phyloP scores from a whole-genome alignment of 2,888 invertebrate species.

The Nebria salina region DNA sequence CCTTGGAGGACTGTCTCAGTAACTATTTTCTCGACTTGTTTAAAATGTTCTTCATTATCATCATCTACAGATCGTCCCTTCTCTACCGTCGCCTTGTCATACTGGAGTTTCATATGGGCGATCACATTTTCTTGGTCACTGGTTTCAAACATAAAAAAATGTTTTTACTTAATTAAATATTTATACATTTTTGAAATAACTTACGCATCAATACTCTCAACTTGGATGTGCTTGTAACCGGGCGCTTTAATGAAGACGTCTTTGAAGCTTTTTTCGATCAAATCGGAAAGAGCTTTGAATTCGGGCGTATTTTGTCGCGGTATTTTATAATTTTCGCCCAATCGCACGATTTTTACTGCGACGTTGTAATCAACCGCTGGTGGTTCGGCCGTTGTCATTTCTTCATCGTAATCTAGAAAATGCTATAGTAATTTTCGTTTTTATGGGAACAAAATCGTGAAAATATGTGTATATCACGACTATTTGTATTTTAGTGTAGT shows the following conservation, averaged over 20 bases:
- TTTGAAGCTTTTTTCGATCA: slow-evolving; percentile 72
- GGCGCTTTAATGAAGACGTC: slow-evolving; percentile 70
- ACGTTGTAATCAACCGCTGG: slow-evolving; percentile 76
- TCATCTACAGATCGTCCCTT: slow-evolving; percentile 65
- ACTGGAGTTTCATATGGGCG: slow-evolving; percentile 78
- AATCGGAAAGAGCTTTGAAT: slow-evolving; percentile 75
- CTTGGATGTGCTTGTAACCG: slow-evolving; percentile 76
- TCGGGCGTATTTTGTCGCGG: slow-evolving; percentile 79
- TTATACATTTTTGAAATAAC: slow-evolving; percentile 53
- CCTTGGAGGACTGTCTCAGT: slow-evolving; percentile 77
- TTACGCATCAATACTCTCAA: slow-evolving; percentile 78
- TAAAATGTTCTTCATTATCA: slow-evolving; percentile 55
- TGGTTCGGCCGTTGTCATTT: slow-evolving; percentile 70
- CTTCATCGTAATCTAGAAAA: slow-evolving; percentile 65
- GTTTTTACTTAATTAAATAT: background rate
- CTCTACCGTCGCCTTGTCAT: slow-evolving; percentile 76
- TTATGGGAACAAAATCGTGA: background rate
- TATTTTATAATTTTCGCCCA: slow-evolving; percentile 80
- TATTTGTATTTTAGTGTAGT: background rate
- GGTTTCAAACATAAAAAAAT: background rate
- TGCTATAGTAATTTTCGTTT: background rate
- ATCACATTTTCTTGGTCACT: slow-evolving; percentile 75
- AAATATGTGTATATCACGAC: no score
- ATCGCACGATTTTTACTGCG: slow-evolving; percentile 76
- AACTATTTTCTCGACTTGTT: slow-evolving; percentile 68